These are phyloP conservation scores for Colius striatus DNA, from an alignment of 2,113 vertebrate genomes.

Conservation along the genomic window DNA sequence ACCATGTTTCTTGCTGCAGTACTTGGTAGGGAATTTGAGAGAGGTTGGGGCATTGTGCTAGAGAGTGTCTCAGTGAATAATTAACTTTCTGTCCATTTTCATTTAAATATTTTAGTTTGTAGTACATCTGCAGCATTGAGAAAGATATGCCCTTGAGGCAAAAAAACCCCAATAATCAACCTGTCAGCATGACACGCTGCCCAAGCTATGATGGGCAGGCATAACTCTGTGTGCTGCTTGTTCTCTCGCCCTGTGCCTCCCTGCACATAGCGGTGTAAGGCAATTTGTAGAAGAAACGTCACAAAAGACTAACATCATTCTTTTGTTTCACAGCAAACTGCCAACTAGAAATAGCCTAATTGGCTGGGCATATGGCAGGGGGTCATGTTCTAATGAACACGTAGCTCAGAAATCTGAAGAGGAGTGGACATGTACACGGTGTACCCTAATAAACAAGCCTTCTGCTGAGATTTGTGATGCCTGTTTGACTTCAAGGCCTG, in stretches of 20 bases:
- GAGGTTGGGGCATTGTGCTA: background rate
- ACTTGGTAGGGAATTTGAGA: background rate
- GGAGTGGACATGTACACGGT: constrained; percentile 86
- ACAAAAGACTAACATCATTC: constrained; percentile 49
- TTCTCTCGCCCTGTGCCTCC: background rate
- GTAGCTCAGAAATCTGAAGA: constrained; percentile 83
- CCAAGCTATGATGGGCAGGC: background rate
- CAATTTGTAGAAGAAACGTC: constrained; percentile 38
- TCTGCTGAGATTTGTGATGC: constrained; percentile 83
- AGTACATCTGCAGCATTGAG: background rate
- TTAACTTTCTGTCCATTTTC: background rate
- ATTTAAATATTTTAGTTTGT: background rate
- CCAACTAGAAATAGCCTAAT: constrained; percentile 79
- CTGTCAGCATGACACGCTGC: background rate
- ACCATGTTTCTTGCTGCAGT: background rate
- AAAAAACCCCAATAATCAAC: background rate
- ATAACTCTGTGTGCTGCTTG: background rate
- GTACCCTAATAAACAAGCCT: constrained; percentile 89
- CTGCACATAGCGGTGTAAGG: background rate
- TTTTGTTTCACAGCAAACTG: constrained; percentile 79
- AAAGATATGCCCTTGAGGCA: background rate
- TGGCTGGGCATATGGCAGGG: constrained; percentile 71
- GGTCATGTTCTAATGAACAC: constrained; percentile 53
- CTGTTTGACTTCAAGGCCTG: constrained; percentile 85
- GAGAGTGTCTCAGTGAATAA: background rate